Evolutionary conservation across 2,888 invertebrate genomes (phyloP).

Genomic region (Fragum whitleyi): DNA sequence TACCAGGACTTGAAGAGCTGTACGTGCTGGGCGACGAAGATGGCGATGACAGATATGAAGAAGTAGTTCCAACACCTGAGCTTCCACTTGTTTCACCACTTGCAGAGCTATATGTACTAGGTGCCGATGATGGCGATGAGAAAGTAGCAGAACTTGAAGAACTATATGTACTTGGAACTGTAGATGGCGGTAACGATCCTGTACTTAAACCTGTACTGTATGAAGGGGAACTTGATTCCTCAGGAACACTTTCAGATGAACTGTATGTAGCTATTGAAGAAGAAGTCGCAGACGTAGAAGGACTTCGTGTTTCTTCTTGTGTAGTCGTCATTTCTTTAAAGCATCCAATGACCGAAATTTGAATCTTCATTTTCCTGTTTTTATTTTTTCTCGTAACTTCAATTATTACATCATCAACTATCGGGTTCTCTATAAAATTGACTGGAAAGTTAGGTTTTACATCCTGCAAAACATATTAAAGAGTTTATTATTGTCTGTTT

Average conservation of each 20-base stretch:
- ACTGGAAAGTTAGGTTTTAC: conserved; percentile 31
- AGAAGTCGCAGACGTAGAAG: neutral
- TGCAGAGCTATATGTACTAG: no score
- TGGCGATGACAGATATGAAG: no score
- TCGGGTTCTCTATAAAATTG: conserved; percentile 12
- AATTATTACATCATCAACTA: conserved; percentile 32
- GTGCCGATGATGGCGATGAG: no score
- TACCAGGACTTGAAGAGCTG: no score
- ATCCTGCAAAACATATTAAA: conserved; percentile 28
- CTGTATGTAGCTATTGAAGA: neutral
- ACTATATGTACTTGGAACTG: neutral
- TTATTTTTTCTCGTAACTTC: neutral
- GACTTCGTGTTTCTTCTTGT: neutral
- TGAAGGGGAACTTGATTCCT: neutral
- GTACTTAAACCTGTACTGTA: neutral
- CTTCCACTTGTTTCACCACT: no score
- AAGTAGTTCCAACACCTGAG: no score
- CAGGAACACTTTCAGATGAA: neutral
- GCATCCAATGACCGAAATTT: neutral
- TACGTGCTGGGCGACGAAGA: no score
- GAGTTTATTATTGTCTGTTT: neutral
- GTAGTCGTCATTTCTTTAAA: neutral
- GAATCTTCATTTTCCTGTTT: conserved; percentile 1
- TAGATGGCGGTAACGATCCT: neutral
- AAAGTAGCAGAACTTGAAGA: neutral